Conservation (phyloP, 2,797 vertebrate species). For the Anniella stebbinsi region DNA sequence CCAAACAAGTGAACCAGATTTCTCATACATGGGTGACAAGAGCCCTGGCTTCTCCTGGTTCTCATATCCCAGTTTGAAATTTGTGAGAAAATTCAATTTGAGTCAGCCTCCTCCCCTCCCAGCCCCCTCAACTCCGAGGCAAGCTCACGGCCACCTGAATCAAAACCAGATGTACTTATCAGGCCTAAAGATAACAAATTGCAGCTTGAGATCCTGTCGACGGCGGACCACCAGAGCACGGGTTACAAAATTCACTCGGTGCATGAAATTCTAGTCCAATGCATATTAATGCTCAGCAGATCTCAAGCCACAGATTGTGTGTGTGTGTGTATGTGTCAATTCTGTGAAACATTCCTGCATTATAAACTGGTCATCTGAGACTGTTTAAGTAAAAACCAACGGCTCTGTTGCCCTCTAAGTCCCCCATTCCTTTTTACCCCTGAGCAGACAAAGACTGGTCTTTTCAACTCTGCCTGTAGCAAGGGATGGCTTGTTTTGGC, state of each 20-base stretch:
- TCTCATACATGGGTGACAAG: constrained; percentile 78
- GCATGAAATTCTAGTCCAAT: constrained; percentile 77
- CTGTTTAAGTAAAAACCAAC: constrained; percentile 77
- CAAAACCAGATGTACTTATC: constrained; percentile 99
- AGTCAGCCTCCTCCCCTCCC: constrained; percentile 78
- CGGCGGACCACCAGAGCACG: constrained; percentile 90
- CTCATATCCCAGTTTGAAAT: constrained; percentile 87
- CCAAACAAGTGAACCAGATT: constrained; percentile 77
- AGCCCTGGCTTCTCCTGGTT: constrained; percentile 83
- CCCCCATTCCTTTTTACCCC: constrained; percentile 58
- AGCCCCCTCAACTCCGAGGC: constrained; percentile 82
- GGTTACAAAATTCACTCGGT: constrained; percentile 79
- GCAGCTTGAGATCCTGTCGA: constrained; percentile 87
- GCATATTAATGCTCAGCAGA: constrained; percentile 79
- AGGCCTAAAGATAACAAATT: constrained; percentile 97
- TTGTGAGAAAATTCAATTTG: constrained; percentile 97
- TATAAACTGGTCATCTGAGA: constrained; percentile 80
- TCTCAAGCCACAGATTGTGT: constrained; percentile 62
- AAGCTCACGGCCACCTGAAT: constrained; percentile 91
- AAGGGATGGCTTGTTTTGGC: constrained; percentile 82
- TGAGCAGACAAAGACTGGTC: constrained; percentile 74
- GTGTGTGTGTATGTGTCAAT: constrained; percentile 59
- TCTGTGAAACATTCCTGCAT: constrained; percentile 74
- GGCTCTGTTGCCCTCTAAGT: constrained; percentile 67
- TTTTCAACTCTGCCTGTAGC: constrained; percentile 76